Base-by-base conservation (phyloP, 2,797 vertebrate species). In the Ficedula albicollis region DNA sequence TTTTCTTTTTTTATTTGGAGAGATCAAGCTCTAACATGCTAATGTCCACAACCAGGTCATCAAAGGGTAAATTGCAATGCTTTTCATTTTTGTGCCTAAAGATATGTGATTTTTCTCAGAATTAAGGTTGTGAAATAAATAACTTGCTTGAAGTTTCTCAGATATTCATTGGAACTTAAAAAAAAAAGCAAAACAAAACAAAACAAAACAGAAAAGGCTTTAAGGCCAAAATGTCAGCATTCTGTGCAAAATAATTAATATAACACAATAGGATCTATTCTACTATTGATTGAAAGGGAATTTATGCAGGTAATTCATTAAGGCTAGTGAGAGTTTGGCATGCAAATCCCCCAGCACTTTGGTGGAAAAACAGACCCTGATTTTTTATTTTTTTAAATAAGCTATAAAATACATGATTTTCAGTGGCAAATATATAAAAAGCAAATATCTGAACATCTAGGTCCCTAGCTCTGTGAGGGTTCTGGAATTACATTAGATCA, bases 291-390 rank as follows among this genome's bases (percentile, higher is more conserved):
- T 97, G 89, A 96, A 94, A 84, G 69, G 97, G 92, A 97, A 98
- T 98, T 98, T 98, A 98, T 98, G 97, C 97, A 98, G 97, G 97
- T 98, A 97, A 97, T 97, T 98, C 97, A 97, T 98, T 98, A 98
- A 97, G 97, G 97, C 95, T 68, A 60, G 86, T 36, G 67, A 93
- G 93, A 93, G 48, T 94, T 96, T 96, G 85, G 97, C 97, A 96
- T 97, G 97, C 96, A 98, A 98, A 97, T 97, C 90, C 96, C 90
- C 25, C 78, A 32, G 89, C 92, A 96, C 78, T 97, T 95, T 83
- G 59, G 97, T 94, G 78, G 90, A 76, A 94, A 98, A 98, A 97
- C 63, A 91, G 90, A 62, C 86, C 49, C 56, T 59, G 83, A 5
- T 95, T 81, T 79, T 30, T 44, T 26, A 66, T 48, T 73, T 79